Percentiles rank a stretch among this genome's conserved stretches.
Evolutionary conservation across 2,113 vertebrate genomes (phyloP).

Genomic region (Osmerus mordax): DNA sequence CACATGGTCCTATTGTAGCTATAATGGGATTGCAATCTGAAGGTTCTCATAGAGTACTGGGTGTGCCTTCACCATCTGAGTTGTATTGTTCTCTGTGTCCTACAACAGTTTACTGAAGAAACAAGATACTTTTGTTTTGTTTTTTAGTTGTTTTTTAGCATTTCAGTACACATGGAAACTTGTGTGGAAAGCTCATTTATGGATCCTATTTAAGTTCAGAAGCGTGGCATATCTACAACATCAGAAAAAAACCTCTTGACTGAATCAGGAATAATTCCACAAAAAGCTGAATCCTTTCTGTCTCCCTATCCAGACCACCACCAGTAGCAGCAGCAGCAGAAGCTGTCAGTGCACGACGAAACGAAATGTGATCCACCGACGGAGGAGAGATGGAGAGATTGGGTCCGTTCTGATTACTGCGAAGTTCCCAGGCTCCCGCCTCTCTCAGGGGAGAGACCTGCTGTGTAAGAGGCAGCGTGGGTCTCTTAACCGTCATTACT

Average conservation of each 20-base stretch:
- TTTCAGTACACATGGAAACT: constrained; percentile 10
- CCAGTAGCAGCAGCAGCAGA: neutral
- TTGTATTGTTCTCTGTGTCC: constrained; percentile 37
- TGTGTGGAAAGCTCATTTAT: constrained; percentile 6
- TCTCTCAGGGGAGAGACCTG: constrained; percentile 63
- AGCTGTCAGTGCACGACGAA: constrained; percentile 26
- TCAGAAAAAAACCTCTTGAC: no score
- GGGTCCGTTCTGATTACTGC: constrained; percentile 51
- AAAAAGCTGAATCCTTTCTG: constrained; percentile 8
- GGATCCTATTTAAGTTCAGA: constrained; percentile 29
- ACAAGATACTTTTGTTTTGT: constrained; percentile 37
- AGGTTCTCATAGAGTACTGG: constrained; percentile 33
- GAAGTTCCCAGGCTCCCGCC: constrained; percentile 66
- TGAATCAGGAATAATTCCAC: neutral
- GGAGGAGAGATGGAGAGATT: constrained; percentile 54
- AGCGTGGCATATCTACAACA: neutral
- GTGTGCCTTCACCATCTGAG: constrained; percentile 52
- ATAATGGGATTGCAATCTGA: constrained; percentile 38
- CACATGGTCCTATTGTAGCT: constrained; percentile 31
- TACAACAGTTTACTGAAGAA: constrained; percentile 31
- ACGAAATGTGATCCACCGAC: constrained; percentile 52
- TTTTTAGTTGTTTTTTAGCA: neutral
- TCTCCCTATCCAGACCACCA: constrained; percentile 18
- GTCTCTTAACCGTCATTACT: constrained; percentile 71
- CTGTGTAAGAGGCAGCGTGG: constrained; percentile 44